phyloP scores from a whole-genome alignment of 1,140 invertebrate species.

The Meloidogyne floridensis region DNA sequence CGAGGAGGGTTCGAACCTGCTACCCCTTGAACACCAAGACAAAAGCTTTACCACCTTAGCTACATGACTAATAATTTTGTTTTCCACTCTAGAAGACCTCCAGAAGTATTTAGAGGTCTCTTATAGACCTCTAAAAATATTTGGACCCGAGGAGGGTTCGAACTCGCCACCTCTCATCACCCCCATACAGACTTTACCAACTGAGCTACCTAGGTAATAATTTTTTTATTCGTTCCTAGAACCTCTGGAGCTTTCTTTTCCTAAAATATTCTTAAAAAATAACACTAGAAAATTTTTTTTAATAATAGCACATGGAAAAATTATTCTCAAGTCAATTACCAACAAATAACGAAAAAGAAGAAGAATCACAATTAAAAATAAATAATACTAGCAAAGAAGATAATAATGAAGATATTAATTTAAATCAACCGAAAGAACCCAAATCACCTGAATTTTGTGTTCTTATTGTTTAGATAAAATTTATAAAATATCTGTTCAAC shows the following conservation, averaged over 20 bases:
- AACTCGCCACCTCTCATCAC: too few relatives aligned
- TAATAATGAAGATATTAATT: neutral
- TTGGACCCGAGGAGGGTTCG: too few relatives aligned
- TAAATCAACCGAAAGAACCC: neutral
- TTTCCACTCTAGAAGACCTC: too few relatives aligned
- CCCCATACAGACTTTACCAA: too few relatives aligned
- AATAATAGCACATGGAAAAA: slow-evolving; percentile 1
- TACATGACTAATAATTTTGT: too few relatives aligned
- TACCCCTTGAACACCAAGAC: neutral
- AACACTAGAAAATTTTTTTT: neutral
- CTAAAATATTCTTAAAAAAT: neutral
- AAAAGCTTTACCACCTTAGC: too few relatives aligned
- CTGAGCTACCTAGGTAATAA: too few relatives aligned
- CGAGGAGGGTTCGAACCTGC: too few relatives aligned
- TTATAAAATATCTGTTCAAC: too few relatives aligned
- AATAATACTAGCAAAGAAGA: neutral
- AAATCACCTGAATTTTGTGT: neutral
- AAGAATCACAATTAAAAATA: neutral
- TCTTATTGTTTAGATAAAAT: neutral
- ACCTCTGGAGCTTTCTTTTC: neutral
- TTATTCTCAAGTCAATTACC: neutral
- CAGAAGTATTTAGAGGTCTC: too few relatives aligned
- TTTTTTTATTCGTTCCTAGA: too few relatives aligned
- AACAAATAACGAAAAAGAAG: neutral
- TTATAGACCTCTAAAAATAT: too few relatives aligned